Conservation (phyloP, 1,140 invertebrate genomes). For the Pachypeltis micranthus region DNA sequence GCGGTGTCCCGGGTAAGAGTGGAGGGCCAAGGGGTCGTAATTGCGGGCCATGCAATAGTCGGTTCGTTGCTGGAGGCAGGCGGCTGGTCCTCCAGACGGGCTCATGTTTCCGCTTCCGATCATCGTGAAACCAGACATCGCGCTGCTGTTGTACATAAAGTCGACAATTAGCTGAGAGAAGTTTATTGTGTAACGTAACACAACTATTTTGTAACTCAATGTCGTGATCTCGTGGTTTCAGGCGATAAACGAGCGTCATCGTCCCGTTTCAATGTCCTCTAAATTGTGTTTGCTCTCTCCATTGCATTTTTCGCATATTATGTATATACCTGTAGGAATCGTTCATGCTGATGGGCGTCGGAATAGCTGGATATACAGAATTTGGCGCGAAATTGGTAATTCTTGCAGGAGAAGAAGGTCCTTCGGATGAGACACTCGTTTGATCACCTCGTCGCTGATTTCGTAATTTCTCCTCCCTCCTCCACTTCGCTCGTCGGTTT, state of each 20-base stretch:
- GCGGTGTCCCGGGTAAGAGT: constrained; percentile 38
- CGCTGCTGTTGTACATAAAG: constrained; percentile 37
- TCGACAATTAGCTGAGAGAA: not conserved
- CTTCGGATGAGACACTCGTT: constrained; percentile 35
- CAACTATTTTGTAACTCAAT: too few species aligned
- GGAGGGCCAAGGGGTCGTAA: constrained; percentile 54
- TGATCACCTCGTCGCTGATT: constrained; percentile 64
- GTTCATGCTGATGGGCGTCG: constrained; percentile 84
- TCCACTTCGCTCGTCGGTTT: constrained; percentile 95
- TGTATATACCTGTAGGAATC: constrained; percentile 74
- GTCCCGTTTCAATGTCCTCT: too few species aligned
- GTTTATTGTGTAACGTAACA: too few species aligned
- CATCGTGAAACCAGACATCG: constrained; percentile 54
- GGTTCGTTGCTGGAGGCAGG: constrained; percentile 54
- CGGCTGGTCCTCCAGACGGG: constrained; percentile 38
- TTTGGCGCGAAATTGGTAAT: constrained; percentile 59
- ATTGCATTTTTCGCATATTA: not conserved
- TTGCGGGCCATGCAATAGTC: constrained; percentile 44
- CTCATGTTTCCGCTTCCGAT: constrained; percentile 38
- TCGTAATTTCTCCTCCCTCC: constrained; percentile 90
- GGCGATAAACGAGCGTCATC: too few species aligned
- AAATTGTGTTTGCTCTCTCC: too few species aligned
- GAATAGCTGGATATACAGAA: constrained; percentile 88
- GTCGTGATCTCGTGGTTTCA: too few species aligned
- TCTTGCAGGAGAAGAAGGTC: constrained; percentile 50